A percentile compares a stretch with the other conserved stretches of the same genome.
phyloP scores from a whole-genome alignment of 2,888 invertebrate genomes.

The Cynaeus angustus region DNA sequence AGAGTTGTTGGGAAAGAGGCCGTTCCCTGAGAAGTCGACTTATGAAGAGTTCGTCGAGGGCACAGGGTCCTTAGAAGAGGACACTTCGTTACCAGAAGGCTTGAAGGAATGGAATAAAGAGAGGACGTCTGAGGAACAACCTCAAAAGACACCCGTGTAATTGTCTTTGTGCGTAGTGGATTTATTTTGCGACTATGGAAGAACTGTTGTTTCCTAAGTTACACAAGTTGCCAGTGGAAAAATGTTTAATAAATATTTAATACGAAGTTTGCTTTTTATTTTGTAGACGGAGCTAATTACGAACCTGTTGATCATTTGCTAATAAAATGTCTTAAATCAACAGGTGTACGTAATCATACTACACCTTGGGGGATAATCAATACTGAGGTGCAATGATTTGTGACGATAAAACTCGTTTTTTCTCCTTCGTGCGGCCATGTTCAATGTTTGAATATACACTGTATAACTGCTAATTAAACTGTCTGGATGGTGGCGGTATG shows the following conservation, averaged over 20 bases:
- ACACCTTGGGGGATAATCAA: slow-evolving; percentile 21
- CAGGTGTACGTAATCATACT: slow-evolving; percentile 30
- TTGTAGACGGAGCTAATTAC: slow-evolving; percentile 11
- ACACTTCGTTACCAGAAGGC: slow-evolving; percentile 95
- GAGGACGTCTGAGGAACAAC: slow-evolving; percentile 9
- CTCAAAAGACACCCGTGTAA: slow-evolving; percentile 15
- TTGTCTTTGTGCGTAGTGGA: slow-evolving; percentile 13
- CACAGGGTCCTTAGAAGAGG: slow-evolving; percentile 97
- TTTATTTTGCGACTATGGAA: slow-evolving; percentile 20
- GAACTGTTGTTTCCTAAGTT: slow-evolving; percentile 23
- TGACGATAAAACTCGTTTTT: background rate
- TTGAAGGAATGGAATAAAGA: slow-evolving; percentile 96
- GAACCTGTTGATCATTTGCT: slow-evolving; percentile 30
- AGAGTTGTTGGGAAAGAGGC: slow-evolving; percentile 93
- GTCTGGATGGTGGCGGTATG: background rate
- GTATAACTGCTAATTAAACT: too few relatives aligned
- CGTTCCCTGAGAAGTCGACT: slow-evolving; percentile 98
- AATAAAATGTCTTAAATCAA: slow-evolving; percentile 36
- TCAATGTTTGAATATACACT: slow-evolving; percentile 1
- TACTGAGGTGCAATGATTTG: background rate
- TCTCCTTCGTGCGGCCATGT: background rate
- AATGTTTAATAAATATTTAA: slow-evolving; percentile 31
- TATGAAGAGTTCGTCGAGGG: slow-evolving; percentile 99
- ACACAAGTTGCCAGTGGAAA: slow-evolving; percentile 10
- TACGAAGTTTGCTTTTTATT: slow-evolving; percentile 3